Base-by-base conservation (phyloP, 2,113 vertebrate species). In the Ptychochromis oligacanthus region DNA sequence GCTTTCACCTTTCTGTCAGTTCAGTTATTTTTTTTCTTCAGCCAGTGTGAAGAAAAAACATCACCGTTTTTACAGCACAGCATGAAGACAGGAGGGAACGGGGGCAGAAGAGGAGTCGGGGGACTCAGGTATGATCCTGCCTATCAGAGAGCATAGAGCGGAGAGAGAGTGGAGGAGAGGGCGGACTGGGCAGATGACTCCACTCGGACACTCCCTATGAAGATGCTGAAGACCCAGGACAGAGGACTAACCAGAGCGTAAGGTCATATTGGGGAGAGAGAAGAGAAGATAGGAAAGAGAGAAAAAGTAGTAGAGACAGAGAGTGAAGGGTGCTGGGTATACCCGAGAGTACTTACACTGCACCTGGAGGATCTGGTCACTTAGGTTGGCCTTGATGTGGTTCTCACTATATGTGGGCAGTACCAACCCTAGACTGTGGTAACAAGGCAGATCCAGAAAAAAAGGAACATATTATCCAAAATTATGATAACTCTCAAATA, bases 361-460 rank as follows among this genome's bases (percentile, higher is more conserved):
- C 93, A 98, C 98, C 96, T 99, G 98, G 52, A 99, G 97, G 93
- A 99, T 99, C 97, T 99, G 98, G 96, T 99, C 98, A 2, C 97
- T 99, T 92, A 99, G 96, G 95, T 99, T 99, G 94, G 98, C 98
- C 91, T 97, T 97, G 96, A 99, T 97, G 96, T 99, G 97, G 96
- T 97, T 98, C 82, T 97, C 97, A 87, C 97, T 98, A 95, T 99
- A 99, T 77, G 96, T 97, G 6, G 98, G 98, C 91, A 99, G 95
- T 83, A 99, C 98, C 93, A 99, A 95, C 88, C 98, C 98, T 88
- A 99, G 95, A 96, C 98, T 99, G 96, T 20, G 28, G 87, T 89
- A 40, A 88, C 38, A 57, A 88, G 52, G 83, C 67, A 89, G 64
- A 89, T 9, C 54, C 7, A 86, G 52, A 70, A 28, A 70, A 80